Evolutionary conservation across 2,888 invertebrate genomes (phyloP).

Genomic region (Apamea crenata): DNA sequence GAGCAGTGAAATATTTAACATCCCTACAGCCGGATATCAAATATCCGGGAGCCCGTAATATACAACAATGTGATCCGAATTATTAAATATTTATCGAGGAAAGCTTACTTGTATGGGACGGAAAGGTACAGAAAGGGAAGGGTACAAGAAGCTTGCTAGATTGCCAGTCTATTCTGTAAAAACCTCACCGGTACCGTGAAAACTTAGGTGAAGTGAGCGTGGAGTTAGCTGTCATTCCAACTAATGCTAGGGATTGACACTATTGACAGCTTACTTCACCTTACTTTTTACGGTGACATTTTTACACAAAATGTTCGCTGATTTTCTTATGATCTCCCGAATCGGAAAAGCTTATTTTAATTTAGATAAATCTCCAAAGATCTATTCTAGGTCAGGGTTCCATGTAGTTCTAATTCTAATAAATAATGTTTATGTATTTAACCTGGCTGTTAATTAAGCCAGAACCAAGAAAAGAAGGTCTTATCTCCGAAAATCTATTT

Average conservation of each 20-base stretch:
- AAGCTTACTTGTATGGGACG: not conserved
- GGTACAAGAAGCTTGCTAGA: too few relatives aligned
- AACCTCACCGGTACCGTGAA: not conserved
- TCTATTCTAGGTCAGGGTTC: not conserved
- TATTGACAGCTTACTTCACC: too few relatives aligned
- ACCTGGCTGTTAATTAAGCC: not conserved
- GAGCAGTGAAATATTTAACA: constrained; percentile 46
- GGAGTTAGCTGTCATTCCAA: too few relatives aligned
- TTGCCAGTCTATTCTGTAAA: not conserved
- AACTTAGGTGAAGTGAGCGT: not conserved
- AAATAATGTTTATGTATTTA: not conserved
- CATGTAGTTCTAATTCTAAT: not conserved
- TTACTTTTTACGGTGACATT: not conserved
- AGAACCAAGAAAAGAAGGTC: not conserved
- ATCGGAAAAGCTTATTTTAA: not conserved
- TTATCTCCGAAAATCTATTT: not conserved
- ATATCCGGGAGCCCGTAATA: constrained; percentile 38
- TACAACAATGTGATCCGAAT: constrained; percentile 24
- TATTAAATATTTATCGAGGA: constrained; percentile 23
- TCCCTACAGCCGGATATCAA: constrained; percentile 42
- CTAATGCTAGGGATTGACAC: too few relatives aligned
- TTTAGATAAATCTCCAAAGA: not conserved
- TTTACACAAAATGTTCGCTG: not conserved
- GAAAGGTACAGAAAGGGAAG: not conserved
- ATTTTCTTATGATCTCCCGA: not conserved